Percentiles rank a stretch among this genome's conserved stretches.
Conservation (phyloP, 2,797 vertebrate genomes). For the Merluccius polli region DNA sequence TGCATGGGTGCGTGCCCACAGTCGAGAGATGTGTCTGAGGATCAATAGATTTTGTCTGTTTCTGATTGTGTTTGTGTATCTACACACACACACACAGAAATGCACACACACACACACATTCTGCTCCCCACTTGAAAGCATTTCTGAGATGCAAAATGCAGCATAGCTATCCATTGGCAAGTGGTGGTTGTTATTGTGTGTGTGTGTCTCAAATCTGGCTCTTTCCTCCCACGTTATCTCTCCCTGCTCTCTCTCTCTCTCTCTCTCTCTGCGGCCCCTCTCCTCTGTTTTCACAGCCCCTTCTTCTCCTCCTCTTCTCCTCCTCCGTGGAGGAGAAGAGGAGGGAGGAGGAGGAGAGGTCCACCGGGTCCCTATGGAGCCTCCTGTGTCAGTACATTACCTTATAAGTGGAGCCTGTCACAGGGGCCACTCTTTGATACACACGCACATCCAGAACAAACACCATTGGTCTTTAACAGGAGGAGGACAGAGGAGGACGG, state of each 20-base stretch:
- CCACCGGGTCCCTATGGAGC: conserved; percentile 57
- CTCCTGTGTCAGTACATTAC: conserved; percentile 67
- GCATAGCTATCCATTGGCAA: not conserved
- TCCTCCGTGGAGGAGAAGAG: no score
- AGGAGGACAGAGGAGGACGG: conserved; percentile 33
- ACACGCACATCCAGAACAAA: conserved; percentile 68
- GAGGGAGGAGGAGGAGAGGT: conserved; percentile 28
- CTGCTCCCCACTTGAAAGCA: no score
- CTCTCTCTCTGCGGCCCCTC: conserved; percentile 40
- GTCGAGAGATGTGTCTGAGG: not conserved
- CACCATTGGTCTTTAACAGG: conserved; percentile 66
- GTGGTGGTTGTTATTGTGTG: not conserved
- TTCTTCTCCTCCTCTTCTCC: conserved; percentile 13
- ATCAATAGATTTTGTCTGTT: not conserved
- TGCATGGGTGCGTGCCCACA: conserved; percentile 3
- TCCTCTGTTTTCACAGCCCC: conserved; percentile 36
- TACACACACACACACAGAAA: not conserved
- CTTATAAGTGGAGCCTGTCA: conserved; percentile 70
- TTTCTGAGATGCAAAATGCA: no score
- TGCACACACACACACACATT: no score
- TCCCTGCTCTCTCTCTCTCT: not conserved
- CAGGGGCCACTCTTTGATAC: conserved; percentile 72
- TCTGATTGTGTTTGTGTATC: conserved; percentile 6
- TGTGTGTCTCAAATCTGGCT: no score
- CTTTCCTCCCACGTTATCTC: no score